Conservation (phyloP, 1,140 invertebrate genomes). For the Caenorhabditis brenneri region DNA sequence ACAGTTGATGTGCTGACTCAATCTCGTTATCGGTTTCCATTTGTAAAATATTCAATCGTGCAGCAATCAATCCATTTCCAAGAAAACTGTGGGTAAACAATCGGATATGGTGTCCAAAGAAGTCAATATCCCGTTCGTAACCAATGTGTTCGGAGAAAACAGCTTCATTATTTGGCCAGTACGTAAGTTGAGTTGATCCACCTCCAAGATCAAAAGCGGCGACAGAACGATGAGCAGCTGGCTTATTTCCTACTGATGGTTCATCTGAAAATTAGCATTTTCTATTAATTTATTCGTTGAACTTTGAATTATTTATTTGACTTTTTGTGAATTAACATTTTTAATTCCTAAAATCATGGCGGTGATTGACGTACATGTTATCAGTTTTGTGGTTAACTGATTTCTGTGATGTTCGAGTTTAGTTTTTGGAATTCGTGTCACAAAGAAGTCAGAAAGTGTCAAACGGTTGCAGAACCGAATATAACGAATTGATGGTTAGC, state of each 20-base stretch:
- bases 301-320: not conserved
- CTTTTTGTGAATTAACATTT: not conserved
- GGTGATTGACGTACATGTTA: conserved; percentile 24
- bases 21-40: conserved; percentile 25
- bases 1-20: conserved; percentile 43
- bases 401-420: too few relatives aligned
- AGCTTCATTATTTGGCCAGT: conserved; percentile 74
- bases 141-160: conserved; percentile 72
- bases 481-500: too few relatives aligned
- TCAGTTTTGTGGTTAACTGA: not conserved
- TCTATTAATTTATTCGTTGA: too few relatives aligned
- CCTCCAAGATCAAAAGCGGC: conserved; percentile 91
- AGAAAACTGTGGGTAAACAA: conserved; percentile 85
- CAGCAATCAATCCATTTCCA: conserved; percentile 86
- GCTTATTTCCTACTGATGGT: conserved; percentile 45
- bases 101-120: conserved; percentile 78
- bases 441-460: too few relatives aligned
- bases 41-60: conserved; percentile 76
- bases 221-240: conserved; percentile 71
- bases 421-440: too few relatives aligned
- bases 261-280: conserved; percentile 40
- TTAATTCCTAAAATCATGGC: not conserved
- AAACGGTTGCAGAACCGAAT: too few relatives aligned
- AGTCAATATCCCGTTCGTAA: conserved; percentile 75
- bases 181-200: conserved; percentile 91